Percentiles rank a stretch among this genome's conserved stretches.
phyloP scores from a whole-genome alignment of 2,113 vertebrate species.

The Cyrtonyx montezumae region DNA sequence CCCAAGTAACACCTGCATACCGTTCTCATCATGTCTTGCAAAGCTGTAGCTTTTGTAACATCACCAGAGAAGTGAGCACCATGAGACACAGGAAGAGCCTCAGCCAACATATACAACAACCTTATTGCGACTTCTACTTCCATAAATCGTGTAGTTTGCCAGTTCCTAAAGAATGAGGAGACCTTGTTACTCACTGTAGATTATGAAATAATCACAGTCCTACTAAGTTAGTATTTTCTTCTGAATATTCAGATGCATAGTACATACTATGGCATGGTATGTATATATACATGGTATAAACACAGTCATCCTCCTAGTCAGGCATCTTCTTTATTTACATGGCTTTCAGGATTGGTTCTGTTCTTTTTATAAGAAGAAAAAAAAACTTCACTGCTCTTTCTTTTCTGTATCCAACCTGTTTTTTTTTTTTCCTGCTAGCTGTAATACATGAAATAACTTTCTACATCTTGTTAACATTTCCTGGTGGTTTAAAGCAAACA shows the following conservation, averaged over 20 bases:
- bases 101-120: constrained; percentile 96
- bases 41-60: constrained; percentile 88
- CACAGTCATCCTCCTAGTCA: neutral
- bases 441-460: neutral
- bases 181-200: neutral
- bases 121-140: constrained; percentile 96
- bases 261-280: too few species aligned
- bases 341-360: neutral
- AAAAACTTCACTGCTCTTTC: neutral
- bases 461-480: neutral
- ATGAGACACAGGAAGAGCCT: constrained; percentile 94
- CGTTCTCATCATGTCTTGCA: constrained; percentile 98
- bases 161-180: constrained; percentile 78
- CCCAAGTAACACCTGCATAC: constrained; percentile 73
- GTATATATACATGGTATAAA: neutral
- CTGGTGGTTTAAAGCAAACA: neutral
- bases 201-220: neutral
- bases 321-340: neutral
- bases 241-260: neutral
- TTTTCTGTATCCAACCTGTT: neutral
- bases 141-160: constrained; percentile 92
- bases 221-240: neutral
- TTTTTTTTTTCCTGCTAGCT: neutral
- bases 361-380: neutral
- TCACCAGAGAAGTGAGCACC: constrained; percentile 97